Conservation (phyloP, 2,888 invertebrate genomes). For the Taphrorychus bicolor region DNA sequence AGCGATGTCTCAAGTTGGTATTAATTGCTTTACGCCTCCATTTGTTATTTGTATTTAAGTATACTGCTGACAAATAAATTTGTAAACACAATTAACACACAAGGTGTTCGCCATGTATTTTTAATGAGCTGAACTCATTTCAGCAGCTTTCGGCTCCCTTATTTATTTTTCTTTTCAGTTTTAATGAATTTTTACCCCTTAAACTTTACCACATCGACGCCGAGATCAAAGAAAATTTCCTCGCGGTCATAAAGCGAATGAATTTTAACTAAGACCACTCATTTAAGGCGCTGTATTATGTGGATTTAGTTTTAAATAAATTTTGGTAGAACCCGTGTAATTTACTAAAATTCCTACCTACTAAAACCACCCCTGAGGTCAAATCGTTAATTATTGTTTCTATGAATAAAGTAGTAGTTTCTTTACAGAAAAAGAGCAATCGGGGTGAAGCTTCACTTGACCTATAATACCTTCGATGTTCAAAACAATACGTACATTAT, state of each 20-base stretch:
- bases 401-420: no score
- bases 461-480: background rate
- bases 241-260: constrained; percentile 34
- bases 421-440: background rate
- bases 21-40: no score
- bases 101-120: constrained; percentile 32
- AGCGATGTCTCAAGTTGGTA: no score
- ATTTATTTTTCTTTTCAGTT: constrained; percentile 41
- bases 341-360: background rate
- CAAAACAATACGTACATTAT: background rate
- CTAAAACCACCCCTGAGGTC: no score
- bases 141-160: constrained; percentile 25
- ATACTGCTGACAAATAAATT: no score
- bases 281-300: constrained; percentile 34
- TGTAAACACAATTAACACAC: no score
- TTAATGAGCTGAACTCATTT: constrained; percentile 40
- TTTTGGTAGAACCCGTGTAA: background rate
- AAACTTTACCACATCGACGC: constrained; percentile 35
- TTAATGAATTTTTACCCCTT: constrained; percentile 41
- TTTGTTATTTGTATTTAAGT: no score
- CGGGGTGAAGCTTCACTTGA: background rate
- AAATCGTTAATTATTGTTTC: no score
- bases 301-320: constrained; percentile 9
- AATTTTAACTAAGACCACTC: constrained; percentile 40
- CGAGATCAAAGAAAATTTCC: constrained; percentile 39